Evolutionary conservation across 1,140 invertebrate species (phyloP), one percentile per base, ranked within the genome.

Genomic region (Aphidius ervi): DNA sequence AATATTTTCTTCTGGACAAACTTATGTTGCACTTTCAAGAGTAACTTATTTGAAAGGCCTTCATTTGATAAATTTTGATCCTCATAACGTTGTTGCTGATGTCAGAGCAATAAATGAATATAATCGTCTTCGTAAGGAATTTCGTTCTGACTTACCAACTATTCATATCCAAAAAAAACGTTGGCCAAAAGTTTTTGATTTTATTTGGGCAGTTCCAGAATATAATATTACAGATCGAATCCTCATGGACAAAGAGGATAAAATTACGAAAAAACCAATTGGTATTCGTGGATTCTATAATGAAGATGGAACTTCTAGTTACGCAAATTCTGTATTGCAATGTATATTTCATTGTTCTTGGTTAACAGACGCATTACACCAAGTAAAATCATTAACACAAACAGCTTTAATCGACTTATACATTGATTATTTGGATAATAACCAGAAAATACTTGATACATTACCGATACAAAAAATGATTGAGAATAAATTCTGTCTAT

Each of bases 21-120:
- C 63, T 43, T 79, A 75, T 68, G 72, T 77, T 31, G 73, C 73
- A 43, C 59, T 74, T 6, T 75, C 74, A 7, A 62, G 74, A 54
- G 67, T 74, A 20, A 71, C 65, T 23, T 67, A 55, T 6, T 60
- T 78, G 9, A 50, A 71, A 37, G 71, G 73, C 45, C 53, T 72
- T 39, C 63, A 72, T 63, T 55, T 76, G 41, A 67, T 74, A 8
- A 74, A 76, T 67, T 72, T 68, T 43, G 67, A 70, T 65, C 68
- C 67, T 40, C 41, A 16, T 46, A 46, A 50, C 6, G 56, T 71
- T 37, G 65, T 62, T 65, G 65, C 68, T 46, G 58, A 62, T 16
- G 42, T 54, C 42, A 54, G 20, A 37, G 65, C 68, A 20, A 70
- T 74, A 41, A n/a, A 59, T 23, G 69, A 71, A 64, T 73, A 70